Percentiles rank a stretch among this genome's conserved stretches.
Evolutionary conservation across 2,888 invertebrate genomes (phyloP).

Genomic region (Eupithecia tripunctaria): DNA sequence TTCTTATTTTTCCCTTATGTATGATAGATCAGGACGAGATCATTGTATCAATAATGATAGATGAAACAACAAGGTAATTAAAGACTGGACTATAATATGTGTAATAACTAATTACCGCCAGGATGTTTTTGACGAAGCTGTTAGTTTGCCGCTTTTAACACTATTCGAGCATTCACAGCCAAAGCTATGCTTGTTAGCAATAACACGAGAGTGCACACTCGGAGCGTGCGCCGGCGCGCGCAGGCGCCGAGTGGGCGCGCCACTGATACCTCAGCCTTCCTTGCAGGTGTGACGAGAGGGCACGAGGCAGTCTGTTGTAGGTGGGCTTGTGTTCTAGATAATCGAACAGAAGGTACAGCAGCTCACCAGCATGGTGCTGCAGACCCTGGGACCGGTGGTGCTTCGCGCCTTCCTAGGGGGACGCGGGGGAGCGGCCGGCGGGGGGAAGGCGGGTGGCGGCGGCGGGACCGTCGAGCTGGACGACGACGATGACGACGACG

Average conservation of each 20-base stretch:
- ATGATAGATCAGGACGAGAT: no score
- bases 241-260: background rate
- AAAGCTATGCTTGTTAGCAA: background rate
- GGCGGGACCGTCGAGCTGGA: conserved; percentile 80
- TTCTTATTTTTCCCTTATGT: background rate
- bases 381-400: conserved; percentile 90
- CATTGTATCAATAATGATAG: background rate
- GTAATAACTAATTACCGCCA: background rate
- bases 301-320: conserved; percentile 51
- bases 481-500: conserved; percentile 85
- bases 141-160: background rate
- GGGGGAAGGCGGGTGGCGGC: conserved; percentile 60
- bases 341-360: conserved; percentile 91
- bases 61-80: background rate
- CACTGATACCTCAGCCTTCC: conserved; percentile 16
- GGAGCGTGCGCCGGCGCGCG: background rate
- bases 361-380: conserved; percentile 89
- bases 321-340: conserved; percentile 84
- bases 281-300: conserved; percentile 19
- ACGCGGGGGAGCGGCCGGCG: conserved; percentile 73
- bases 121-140: background rate
- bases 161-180: background rate
- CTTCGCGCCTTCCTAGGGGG: conserved; percentile 83
- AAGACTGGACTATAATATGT: background rate
- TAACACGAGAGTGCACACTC: background rate